phyloP scores from a whole-genome alignment of 2,113 vertebrate genomes.

The Anguilla rostrata region DNA sequence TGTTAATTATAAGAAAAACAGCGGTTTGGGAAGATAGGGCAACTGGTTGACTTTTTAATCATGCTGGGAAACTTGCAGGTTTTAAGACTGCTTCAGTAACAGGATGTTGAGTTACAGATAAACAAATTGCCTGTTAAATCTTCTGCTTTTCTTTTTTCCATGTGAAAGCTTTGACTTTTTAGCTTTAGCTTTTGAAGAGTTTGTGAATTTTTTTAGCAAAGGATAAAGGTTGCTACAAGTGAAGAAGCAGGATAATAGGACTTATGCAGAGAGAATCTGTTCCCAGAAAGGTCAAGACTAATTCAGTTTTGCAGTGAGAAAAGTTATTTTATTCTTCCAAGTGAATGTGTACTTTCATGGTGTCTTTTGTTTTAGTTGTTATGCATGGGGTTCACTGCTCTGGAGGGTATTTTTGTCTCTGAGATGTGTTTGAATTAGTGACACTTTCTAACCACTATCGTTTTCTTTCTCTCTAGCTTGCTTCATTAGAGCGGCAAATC shows the following conservation, averaged over 20 bases:
- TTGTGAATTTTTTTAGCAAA: not conserved
- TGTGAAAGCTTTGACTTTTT: not conserved
- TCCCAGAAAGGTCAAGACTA: not conserved
- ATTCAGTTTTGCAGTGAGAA: not conserved
- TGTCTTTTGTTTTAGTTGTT: not conserved
- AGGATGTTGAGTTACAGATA: constrained; percentile 9
- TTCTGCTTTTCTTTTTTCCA: constrained; percentile 30
- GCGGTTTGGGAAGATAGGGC: not conserved
- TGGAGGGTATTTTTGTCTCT: not conserved
- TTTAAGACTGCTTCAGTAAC: constrained; percentile 12
- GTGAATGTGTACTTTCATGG: not conserved
- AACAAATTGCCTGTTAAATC: constrained; percentile 73
- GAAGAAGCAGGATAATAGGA: not conserved
- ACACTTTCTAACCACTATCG: not conserved
- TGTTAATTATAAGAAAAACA: not conserved
- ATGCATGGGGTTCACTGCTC: not conserved
- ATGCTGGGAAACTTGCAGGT: not conserved
- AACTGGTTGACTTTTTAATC: not conserved
- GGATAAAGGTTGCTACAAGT: not conserved
- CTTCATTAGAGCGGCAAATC: constrained; percentile 27
- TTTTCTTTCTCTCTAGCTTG: constrained; percentile 9
- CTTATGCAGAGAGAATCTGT: not conserved
- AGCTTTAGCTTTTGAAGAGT: constrained; percentile 2
- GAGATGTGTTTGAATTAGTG: not conserved
- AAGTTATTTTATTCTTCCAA: not conserved